Evolutionary conservation across 1,140 invertebrate genomes (phyloP).

Genomic region (Ips typographus): DNA sequence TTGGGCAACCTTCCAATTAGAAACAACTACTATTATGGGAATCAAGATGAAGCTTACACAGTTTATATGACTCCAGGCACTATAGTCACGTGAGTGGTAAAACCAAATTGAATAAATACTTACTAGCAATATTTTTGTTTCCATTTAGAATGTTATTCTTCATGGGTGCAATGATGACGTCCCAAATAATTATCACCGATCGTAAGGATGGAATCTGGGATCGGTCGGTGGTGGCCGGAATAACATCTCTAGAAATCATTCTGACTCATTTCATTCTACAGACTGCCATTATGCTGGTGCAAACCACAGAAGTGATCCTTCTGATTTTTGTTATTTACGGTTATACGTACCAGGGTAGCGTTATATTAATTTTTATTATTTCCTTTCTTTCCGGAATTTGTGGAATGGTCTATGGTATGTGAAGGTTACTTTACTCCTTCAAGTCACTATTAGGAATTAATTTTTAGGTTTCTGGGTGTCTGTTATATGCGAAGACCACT

Average conservation of each 20-base stretch:
- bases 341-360: slow-evolving; percentile 52
- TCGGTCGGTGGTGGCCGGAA: slow-evolving; percentile 71
- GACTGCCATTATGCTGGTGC: slow-evolving; percentile 65
- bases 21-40: slow-evolving; percentile 71
- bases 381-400: slow-evolving; percentile 55
- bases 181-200: slow-evolving; percentile 79
- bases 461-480: slow-evolving; percentile 75
- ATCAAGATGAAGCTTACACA: slow-evolving; percentile 63
- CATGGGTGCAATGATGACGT: slow-evolving; percentile 75
- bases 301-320: slow-evolving; percentile 58
- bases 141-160: slow-evolving; percentile 73
- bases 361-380: slow-evolving; percentile 44
- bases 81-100: slow-evolving; percentile 63
- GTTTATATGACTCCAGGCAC: slow-evolving; percentile 80
- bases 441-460: neutral
- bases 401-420: slow-evolving; percentile 57
- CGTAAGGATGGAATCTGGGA: slow-evolving; percentile 78
- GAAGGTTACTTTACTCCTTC: neutral
- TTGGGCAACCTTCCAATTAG: slow-evolving; percentile 62
- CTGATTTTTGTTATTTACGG: slow-evolving; percentile 55
- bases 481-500: slow-evolving; percentile 72
- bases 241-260: slow-evolving; percentile 57
- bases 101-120: slow-evolving; percentile 1
- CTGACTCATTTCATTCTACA: slow-evolving; percentile 78
- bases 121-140: neutral